Percentiles rank a stretch among this genome's conserved stretches.
phyloP scores from a whole-genome alignment of 2,113 vertebrate species.

The Pogona vitticeps region DNA sequence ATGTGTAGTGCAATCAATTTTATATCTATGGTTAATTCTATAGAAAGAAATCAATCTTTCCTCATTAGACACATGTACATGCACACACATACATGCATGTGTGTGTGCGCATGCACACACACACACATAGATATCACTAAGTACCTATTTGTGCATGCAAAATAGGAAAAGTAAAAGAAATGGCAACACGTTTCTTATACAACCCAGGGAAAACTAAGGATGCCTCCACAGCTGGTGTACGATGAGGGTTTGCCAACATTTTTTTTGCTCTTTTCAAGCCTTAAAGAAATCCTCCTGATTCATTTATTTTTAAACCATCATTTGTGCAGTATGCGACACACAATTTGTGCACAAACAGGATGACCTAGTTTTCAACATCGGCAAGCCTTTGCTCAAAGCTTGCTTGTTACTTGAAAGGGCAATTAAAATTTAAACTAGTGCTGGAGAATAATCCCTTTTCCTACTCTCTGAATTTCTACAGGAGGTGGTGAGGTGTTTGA shows the following conservation, averaged over 20 bases:
- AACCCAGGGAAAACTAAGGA: slow-evolving; percentile 11
- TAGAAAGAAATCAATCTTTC: neutral
- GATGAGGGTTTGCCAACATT: slow-evolving; percentile 42
- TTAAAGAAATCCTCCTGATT: slow-evolving; percentile 36
- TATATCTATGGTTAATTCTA: neutral
- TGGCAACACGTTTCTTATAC: slow-evolving; percentile 18
- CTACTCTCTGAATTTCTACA: slow-evolving; percentile 56
- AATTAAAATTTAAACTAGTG: slow-evolving; percentile 80
- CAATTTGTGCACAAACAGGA: slow-evolving; percentile 56
- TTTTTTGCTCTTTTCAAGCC: slow-evolving; percentile 39
- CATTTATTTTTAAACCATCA: slow-evolving; percentile 49
- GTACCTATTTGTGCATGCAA: slow-evolving; percentile 17
- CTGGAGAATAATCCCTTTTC: slow-evolving; percentile 62
- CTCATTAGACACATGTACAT: neutral
- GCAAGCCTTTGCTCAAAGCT: slow-evolving; percentile 70
- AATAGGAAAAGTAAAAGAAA: slow-evolving; percentile 16
- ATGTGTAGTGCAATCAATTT: neutral
- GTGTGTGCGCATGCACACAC: too few species aligned
- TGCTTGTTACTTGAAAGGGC: slow-evolving; percentile 70
- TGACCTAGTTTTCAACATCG: slow-evolving; percentile 74
- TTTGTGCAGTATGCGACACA: slow-evolving; percentile 42
- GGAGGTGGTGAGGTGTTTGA: slow-evolving; percentile 49
- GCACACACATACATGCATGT: slow-evolving; percentile 30
- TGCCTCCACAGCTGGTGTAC: neutral
- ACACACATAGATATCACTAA: slow-evolving; percentile 32